A percentile compares a stretch with the other conserved stretches of the same genome.
Conservation (phyloP, 2,797 vertebrate species). For the Tenualosa ilisha region DNA sequence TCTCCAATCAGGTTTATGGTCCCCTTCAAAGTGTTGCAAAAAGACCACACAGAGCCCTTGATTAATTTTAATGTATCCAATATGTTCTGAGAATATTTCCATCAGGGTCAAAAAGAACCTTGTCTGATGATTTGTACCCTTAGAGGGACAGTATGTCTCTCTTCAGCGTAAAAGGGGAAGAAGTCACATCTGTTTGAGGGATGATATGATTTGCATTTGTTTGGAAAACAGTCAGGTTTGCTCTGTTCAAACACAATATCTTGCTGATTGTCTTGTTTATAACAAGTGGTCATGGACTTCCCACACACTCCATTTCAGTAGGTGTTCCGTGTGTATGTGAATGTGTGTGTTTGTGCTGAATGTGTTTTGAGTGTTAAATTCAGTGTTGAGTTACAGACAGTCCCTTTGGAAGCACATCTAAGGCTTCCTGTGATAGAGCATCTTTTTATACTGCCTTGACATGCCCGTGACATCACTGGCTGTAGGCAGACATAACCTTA, state of each 20-base stretch:
- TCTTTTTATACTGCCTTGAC: background rate
- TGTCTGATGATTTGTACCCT: background rate
- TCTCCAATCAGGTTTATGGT: background rate
- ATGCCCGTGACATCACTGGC: background rate
- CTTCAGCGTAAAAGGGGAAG: background rate
- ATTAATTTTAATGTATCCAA: background rate
- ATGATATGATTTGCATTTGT: background rate
- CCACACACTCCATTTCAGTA: background rate
- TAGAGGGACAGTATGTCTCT: background rate
- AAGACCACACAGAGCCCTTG: background rate
- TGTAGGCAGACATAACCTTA: background rate
- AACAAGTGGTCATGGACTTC: background rate
- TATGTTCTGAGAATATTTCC: background rate
- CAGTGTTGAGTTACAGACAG: background rate
- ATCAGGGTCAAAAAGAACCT: background rate
- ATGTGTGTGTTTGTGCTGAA: background rate
- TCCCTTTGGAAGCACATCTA: background rate
- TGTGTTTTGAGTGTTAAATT: background rate
- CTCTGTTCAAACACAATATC: background rate
- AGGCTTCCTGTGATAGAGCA: background rate
- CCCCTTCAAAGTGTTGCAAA: background rate
- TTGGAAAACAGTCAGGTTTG: background rate
- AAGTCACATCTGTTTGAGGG: background rate
- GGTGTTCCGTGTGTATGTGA: background rate
- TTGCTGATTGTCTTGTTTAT: slow-evolving; percentile 9